Evolutionary conservation across 2,797 vertebrate species (phyloP), one percentile per base, ranked within the genome.

Genomic region (Thamnophis elegans): DNA sequence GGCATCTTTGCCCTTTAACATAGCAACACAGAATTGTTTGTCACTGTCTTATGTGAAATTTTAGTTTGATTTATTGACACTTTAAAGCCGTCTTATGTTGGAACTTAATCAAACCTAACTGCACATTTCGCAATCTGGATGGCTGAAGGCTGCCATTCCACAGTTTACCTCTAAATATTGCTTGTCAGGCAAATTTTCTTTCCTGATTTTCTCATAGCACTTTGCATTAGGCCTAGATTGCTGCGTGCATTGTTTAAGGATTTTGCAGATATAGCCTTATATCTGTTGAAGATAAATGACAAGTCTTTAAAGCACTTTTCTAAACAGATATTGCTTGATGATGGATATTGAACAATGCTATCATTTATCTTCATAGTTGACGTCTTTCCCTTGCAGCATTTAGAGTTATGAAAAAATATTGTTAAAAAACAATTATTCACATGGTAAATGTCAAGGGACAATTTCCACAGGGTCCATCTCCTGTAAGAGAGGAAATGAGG

Each of bases 21-120:
- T 90, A 85, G 94, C 91, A 96, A 89, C 6, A 94, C 96, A 95
- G 93, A 68, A 85, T 88, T 94, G 26, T 92, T 95, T 95, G 88
- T 95, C 89, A 94, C 55, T 96, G 91, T 94, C 91, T 91, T 36
- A 16, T 88, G 93, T 95, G 92, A 94, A 96, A 95, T 92, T 91
- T 93, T 22, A 13, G 68, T 94, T 56, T 94, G 94, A 95, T 97
- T 97, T 97, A 95, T 94, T 94, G 89, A 87, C 28, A 90, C 58
- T 95, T 47, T 93, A 94, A 94, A 59, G 88, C 12, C 0, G 2
- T 94, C 91, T 96, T 94, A 93, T 78, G 94, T 94, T 87, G 94
- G 78, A 94, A 95, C 25, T 88, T 95, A 93, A 96, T 94, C 87
- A 95, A 13, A 54, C 88, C 95, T 94, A 97, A 93, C 92, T 93